Evolutionary conservation across 1,140 invertebrate species (phyloP), one percentile per base, ranked within the genome.

Genomic region (Hesperophylax magnus): DNA sequence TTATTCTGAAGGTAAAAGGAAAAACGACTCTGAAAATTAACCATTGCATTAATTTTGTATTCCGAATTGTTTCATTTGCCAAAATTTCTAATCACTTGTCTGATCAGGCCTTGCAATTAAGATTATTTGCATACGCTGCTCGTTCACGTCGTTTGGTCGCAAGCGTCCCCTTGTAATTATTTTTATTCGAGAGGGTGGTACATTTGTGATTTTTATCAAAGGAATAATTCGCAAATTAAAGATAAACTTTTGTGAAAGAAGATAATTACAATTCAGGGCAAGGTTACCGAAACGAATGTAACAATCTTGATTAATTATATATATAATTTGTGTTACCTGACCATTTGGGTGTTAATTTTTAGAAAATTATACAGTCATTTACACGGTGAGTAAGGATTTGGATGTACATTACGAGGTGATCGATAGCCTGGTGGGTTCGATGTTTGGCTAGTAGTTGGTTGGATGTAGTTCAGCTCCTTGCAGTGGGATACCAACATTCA

Each of bases 71-170:
- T 81, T 83, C 80, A 83, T 77, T 81, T 83, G 71, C 63, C 72
- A 20, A 24, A 77, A 83, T 79, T 76, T 58, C 71, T 75, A 83
- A 83, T 81, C 79, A 79, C 31, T 69, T 72, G 74, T 83, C 81
- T 56, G 79, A 83, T 83, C 79, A 63, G 79, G 71, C 54, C 27
- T 69, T 77, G 74, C 79, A 83, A 83, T 83, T 83, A 80, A 74
- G 65, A 83, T 83, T 47, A 83, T 83, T 83, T 83, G 82, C 82
- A 83, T 83, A 83, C 79, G 52, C 79, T 18, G 34, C 4, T 61
- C 20, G 61, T 54, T 22, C 76, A 20, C 39, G 24, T 34, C 22
- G 18, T 76, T 71, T 71, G 18, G 18, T 76, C 22, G 17, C 72
- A 31, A 60, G 27, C 17, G 72, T 47, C 39, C 39, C 39, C 11